Evolutionary conservation across 2,888 invertebrate genomes (phyloP), one percentile per base, ranked within the genome.

Genomic region (Macrostomum cliftonense): DNA sequence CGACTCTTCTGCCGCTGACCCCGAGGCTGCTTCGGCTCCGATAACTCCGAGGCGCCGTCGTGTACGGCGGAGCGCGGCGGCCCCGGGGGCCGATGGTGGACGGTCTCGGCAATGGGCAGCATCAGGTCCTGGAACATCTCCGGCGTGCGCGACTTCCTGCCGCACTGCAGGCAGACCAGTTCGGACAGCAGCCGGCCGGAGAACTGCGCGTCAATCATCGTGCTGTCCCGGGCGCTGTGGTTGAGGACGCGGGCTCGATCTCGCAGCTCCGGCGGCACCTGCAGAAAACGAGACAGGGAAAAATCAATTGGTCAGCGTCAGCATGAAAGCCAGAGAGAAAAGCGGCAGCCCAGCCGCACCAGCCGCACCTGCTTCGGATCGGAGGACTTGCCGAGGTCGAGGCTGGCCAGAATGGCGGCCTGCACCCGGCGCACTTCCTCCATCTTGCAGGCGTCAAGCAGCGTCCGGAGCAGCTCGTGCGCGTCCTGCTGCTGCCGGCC

Each of bases 401-500:
- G 49, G n/a, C 20, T 13, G 40, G 37, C 42, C 12, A 51, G 21
- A 7, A 51, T 51, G 19, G 50, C 51, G 12, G 50, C n/a, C 39
- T 51, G 50, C 73, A 73, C 59, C 63, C 65, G 4, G 71, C 58
- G 55, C 14, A 62, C 58, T 64, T 80, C 79, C 58, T 79, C 78
- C 43, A 71, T 79, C 68, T 82, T 78, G 56, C 91, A 82, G 55
- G 81, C 81, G 69, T 95, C 91, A 46, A 95, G 72, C 43, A 95
- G 72, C 71, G 86, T 85, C 47, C 93, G 74, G 16, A 97, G 74
- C 49, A 95, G 72, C 68, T 97, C 95, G 62, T 97, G 95, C 0
- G 93, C 80, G 67, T 97, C 95, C 63, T 97, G 95, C 63, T 97
- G 93, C 59, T 88, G 84, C 1, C 83, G 87, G 12, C 88, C 88